Evolutionary conservation across 2,888 invertebrate species (phyloP).

Genomic region (Chrysopilus asiliformis): DNA sequence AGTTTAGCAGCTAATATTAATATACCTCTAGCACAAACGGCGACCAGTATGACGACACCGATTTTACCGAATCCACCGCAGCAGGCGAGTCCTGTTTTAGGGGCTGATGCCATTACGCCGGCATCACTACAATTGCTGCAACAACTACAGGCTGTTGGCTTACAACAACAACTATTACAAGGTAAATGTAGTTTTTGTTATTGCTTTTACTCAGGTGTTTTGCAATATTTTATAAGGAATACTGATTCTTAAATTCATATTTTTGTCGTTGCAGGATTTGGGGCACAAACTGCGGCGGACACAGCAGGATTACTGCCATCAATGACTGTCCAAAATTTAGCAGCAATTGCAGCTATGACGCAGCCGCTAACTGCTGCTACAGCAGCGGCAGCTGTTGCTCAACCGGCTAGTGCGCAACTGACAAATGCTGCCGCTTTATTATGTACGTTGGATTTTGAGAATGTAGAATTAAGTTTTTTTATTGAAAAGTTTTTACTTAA

Average conservation of each 20-base stretch:
- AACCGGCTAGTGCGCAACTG: constrained; percentile 31
- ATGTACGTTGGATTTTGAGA: too few species aligned
- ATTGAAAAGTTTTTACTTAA: too few species aligned
- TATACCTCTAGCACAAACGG: constrained; percentile 39
- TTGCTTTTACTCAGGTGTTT: too few species aligned
- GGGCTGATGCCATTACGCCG: constrained; percentile 41
- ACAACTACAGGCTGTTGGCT: constrained; percentile 51
- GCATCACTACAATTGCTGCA: constrained; percentile 51
- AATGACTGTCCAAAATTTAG: constrained; percentile 82
- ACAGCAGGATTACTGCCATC: constrained; percentile 47
- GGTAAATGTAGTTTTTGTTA: constrained; percentile 30
- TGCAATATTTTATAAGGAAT: too few species aligned
- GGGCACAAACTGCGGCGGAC: constrained; percentile 30
- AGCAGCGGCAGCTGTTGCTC: constrained; percentile 23
- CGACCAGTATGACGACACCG: constrained; percentile 39
- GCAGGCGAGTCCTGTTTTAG: constrained; percentile 34
- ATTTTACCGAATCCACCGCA: constrained; percentile 36
- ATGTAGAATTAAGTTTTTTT: too few species aligned
- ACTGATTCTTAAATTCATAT: background rate
- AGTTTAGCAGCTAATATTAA: constrained; percentile 51
- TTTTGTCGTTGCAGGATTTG: constrained; percentile 20
- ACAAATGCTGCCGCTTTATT: constrained; percentile 34
- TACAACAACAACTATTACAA: constrained; percentile 50
- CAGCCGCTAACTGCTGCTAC: constrained; percentile 31
- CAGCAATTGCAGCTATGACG: constrained; percentile 58